Percentiles rank a stretch among this genome's conserved stretches.
Conservation (phyloP, 2,797 vertebrate genomes). For the Ctenosaura bakeri region DNA sequence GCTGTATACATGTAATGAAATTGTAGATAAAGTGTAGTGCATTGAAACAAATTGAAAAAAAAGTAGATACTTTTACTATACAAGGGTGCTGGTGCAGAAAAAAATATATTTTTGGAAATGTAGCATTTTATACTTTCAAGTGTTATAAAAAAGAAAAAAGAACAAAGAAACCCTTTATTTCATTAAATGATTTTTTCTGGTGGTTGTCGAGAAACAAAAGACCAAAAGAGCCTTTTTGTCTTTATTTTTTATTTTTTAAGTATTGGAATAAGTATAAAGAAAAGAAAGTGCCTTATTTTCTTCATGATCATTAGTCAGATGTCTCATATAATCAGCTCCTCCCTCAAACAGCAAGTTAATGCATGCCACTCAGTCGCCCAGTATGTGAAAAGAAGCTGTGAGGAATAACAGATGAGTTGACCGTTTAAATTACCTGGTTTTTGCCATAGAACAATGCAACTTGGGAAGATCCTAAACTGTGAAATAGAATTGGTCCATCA, state of each 20-base stretch:
- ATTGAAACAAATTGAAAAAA: constrained; percentile 96
- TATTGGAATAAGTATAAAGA: constrained; percentile 89
- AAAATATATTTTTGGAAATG: constrained; percentile 99
- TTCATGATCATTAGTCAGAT: constrained; percentile 88
- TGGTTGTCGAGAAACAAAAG: constrained; percentile 90
- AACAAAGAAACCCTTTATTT: constrained; percentile 89
- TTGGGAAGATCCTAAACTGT: constrained; percentile 80
- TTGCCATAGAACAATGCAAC: constrained; percentile 80
- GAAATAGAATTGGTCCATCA: constrained; percentile 75
- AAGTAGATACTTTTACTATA: constrained; percentile 99
- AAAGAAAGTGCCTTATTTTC: constrained; percentile 94
- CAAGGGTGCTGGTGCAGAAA: constrained; percentile 99
- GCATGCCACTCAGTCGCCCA: constrained; percentile 82
- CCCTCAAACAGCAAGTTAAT: constrained; percentile 81
- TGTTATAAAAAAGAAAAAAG: constrained; percentile 90
- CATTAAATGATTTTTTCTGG: constrained; percentile 91
- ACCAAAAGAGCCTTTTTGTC: constrained; percentile 93
- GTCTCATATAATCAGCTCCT: constrained; percentile 85
- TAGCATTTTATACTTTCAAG: constrained; percentile 99
- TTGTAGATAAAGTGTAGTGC: constrained; percentile 99
- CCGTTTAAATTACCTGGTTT: constrained; percentile 79
- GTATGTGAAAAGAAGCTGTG: constrained; percentile 79
- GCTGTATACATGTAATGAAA: constrained; percentile 98
- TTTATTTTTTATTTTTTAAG: constrained; percentile 87
- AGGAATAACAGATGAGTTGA: constrained; percentile 81